Conservation (phyloP, 2,113 vertebrate species). For the Percina caprodes region DNA sequence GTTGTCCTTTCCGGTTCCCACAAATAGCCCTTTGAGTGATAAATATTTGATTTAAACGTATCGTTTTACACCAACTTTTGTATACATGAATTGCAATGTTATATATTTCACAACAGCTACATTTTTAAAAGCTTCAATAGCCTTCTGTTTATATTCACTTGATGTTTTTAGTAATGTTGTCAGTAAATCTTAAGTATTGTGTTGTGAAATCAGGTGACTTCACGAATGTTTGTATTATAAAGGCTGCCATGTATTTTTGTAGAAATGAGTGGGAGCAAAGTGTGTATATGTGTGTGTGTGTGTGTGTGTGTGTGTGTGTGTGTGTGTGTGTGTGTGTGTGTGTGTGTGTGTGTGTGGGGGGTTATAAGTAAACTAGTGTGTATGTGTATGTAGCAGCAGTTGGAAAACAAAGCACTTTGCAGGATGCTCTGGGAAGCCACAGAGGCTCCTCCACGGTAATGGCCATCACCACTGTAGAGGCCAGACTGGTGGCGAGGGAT, state of each 20-base stretch:
- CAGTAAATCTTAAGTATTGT: constrained; percentile 28
- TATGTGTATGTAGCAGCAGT: constrained; percentile 46
- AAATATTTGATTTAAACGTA: constrained; percentile 54
- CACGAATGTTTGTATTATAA: constrained; percentile 20
- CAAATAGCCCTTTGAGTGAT: constrained; percentile 34
- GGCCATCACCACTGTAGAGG: constrained; percentile 77
- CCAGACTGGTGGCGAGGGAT: constrained; percentile 74
- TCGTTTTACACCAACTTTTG: constrained; percentile 14
- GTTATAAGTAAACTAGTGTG: constrained; percentile 1
- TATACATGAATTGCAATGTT: constrained; percentile 18
- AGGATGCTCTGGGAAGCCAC: constrained; percentile 71
- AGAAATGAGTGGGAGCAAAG: constrained; percentile 18
- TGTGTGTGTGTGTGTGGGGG: constrained; percentile 21
- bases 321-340: constrained; percentile 25
- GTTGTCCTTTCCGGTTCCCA: constrained; percentile 14
- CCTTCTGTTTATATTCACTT: not conserved
- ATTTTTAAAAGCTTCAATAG: not conserved
- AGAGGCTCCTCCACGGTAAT: constrained; percentile 73
- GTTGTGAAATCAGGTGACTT: constrained; percentile 50
- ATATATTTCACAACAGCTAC: constrained; percentile 13
- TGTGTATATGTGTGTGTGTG: constrained; percentile 27
- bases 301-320: constrained; percentile 24
- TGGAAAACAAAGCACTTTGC: constrained; percentile 69
- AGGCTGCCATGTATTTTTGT: constrained; percentile 29
- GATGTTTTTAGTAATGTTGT: constrained; percentile 6